phyloP scores from a whole-genome alignment of 30 jellyfish, hydroid and myxozoan genomes.

The Sanderia malayensis region DNA sequence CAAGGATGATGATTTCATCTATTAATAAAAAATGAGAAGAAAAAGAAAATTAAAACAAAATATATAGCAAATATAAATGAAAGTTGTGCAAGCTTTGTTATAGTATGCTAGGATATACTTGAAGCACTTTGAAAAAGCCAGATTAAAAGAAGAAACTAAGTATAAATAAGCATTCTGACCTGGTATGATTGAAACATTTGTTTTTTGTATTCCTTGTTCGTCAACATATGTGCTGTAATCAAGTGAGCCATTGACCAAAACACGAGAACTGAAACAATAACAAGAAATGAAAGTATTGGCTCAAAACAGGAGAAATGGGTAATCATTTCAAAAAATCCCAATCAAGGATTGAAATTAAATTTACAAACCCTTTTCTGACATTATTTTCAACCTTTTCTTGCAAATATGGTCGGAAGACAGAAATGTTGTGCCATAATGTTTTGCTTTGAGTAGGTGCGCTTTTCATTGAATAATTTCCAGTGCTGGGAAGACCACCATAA shows the following conservation, averaged over 20 bases:
- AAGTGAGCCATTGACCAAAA: constrained; percentile 69
- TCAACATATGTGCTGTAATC: constrained; percentile 71
- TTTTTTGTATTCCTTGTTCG: constrained; percentile 56
- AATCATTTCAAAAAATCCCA: no score
- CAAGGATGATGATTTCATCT: constrained; percentile 49
- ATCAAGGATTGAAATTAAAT: neutral
- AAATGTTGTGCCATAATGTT: constrained; percentile 80
- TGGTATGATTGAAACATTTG: constrained; percentile 64
- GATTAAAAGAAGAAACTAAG: no score
- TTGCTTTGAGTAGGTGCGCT: no score
- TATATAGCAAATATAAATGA: no score
- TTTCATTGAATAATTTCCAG: no score
- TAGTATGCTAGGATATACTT: no score
- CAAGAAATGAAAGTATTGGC: no score
- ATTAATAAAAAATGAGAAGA: no score
- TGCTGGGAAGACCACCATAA: no score
- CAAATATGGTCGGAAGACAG: constrained; percentile 71
- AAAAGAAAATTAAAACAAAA: no score
- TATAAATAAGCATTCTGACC: constrained; percentile 23
- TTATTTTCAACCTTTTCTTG: constrained; percentile 63
- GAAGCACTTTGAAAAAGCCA: no score
- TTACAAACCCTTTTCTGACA: constrained; percentile 71
- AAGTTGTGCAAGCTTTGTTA: no score
- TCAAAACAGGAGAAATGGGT: neutral
- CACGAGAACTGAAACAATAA: constrained; percentile 62